Evolutionary conservation across 1,140 invertebrate species (phyloP), one percentile per base, ranked within the genome.

Genomic region (Bombus superbus): DNA sequence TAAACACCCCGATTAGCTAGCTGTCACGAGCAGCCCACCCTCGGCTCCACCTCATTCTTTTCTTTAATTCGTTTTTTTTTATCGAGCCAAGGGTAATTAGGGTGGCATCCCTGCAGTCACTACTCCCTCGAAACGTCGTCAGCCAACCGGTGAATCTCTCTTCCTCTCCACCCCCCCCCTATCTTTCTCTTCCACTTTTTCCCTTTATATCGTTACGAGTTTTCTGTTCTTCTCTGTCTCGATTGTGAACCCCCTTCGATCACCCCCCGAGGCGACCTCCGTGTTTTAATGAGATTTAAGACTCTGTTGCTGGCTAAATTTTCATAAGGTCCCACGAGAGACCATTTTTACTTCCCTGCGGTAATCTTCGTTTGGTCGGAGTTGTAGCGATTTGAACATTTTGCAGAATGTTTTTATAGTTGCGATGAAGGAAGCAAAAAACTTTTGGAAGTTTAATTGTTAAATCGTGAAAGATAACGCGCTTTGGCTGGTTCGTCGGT

Each of bases 1-100:
- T 95, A 95, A 95, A 95, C 94, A 95, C 94, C 94, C 94, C 94
- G 94, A 95, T 95, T 95, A 95, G 94, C 94, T 94, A 92, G 94
- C 94, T 95, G 94, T 95, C 94, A 95, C 92, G 93, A 94, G 91
- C 94, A 95, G 94, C 92, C 93, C 94, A 94, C 94, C 94, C 94
- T 93, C 91, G 89, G 81, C 89, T 81, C 94, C 94, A 92, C 93
- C 94, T 94, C 94, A 94, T 95, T 95, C 93, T 94, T 94, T 95
- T 95, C 94, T 94, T 95, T 94, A 95, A 95, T 95, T 94, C 94
- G 93, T 92, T 93, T 94, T 94, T 94, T 92, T 95, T 94, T 92
- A 94, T 94, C 92, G 92, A 91, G 90, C 91, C 92, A 87, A 89
- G 94, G 94, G 92, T 95, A 95, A 95, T 95, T 95, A 95, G 94